Conservation (phyloP, 2,888 invertebrate species). For the Psococerastis gibbosa region DNA sequence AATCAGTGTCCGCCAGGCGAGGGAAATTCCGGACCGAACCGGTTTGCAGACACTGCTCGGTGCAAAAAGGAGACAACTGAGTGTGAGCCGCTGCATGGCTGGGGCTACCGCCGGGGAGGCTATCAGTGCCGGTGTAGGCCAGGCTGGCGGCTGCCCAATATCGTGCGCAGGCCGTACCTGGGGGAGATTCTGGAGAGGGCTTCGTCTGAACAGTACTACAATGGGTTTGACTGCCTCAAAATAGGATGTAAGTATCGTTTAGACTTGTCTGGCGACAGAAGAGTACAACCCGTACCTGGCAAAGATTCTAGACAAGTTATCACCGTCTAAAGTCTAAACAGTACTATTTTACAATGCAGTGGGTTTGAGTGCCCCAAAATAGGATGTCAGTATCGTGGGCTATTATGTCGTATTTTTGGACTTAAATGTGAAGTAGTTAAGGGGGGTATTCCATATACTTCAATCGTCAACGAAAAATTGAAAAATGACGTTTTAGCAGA, state of each 20-base stretch:
- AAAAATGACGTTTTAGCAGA: too few species aligned
- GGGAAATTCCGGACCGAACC: conserved; percentile 76
- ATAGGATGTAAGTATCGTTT: conserved; percentile 65
- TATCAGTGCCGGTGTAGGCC: conserved; percentile 89
- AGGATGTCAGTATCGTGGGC: too few species aligned
- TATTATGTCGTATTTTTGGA: conserved; percentile 9
- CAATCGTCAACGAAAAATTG: too few species aligned
- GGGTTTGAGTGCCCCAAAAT: background rate
- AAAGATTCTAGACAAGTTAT: conserved; percentile 11
- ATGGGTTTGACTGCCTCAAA: conserved; percentile 74
- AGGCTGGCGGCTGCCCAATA: conserved; percentile 66
- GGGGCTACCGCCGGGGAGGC: conserved; percentile 88
- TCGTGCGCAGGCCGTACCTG: conserved; percentile 74
- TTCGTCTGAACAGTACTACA: conserved; percentile 80
- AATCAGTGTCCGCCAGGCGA: conserved; percentile 85
- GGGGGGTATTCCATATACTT: too few species aligned
- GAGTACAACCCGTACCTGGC: conserved; percentile 1
- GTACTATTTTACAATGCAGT: conserved; percentile 7
- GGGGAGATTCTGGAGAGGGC: conserved; percentile 89
- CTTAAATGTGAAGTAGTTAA: too few species aligned
- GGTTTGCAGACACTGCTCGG: conserved; percentile 72
- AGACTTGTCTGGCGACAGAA: conserved; percentile 1
- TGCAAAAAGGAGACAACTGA: conserved; percentile 84
- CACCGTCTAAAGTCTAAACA: conserved; percentile 13
- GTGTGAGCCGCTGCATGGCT: conserved; percentile 93